These are phyloP conservation scores for Lysandra coridon DNA, from an alignment of 2,888 invertebrate genomes.

Conservation along the genomic window DNA sequence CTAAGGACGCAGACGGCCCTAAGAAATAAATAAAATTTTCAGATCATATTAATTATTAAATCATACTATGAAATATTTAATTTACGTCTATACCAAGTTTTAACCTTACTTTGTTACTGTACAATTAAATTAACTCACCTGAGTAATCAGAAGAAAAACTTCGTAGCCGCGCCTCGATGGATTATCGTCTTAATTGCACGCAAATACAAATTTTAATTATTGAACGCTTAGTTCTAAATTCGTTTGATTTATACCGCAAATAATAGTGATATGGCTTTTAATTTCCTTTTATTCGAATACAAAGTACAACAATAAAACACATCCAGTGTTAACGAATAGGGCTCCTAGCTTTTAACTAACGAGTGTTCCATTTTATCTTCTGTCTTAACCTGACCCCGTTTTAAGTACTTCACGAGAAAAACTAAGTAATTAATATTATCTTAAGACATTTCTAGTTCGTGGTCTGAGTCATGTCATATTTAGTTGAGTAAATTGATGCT, in stretches of 20 bases:
- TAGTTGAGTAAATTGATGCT: background rate
- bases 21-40: too few relatives aligned
- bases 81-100: too few relatives aligned
- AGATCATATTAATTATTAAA: too few relatives aligned
- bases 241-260: background rate
- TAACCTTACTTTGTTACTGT: background rate
- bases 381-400: conserved; percentile 18
- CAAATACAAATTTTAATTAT: too few relatives aligned
- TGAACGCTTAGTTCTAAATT: background rate
- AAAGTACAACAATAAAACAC: conserved; percentile 9
- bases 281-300: background rate
- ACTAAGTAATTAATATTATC: conserved; percentile 18
- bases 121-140: conserved; percentile 3
- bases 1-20: too few relatives aligned
- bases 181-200: too few relatives aligned
- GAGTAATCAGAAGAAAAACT: background rate
- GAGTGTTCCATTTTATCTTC: conserved; percentile 5
- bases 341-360: conserved; percentile 16
- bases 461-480: background rate
- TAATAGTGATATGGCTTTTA: background rate
- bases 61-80: too few relatives aligned
- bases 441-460: conserved; percentile 9
- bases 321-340: conserved; percentile 14
- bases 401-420: conserved; percentile 6
- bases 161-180: too few relatives aligned